Evolutionary conservation across 2,888 invertebrate species (phyloP), one percentile per base, ranked within the genome.

Genomic region (Athripsodes cinereus): DNA sequence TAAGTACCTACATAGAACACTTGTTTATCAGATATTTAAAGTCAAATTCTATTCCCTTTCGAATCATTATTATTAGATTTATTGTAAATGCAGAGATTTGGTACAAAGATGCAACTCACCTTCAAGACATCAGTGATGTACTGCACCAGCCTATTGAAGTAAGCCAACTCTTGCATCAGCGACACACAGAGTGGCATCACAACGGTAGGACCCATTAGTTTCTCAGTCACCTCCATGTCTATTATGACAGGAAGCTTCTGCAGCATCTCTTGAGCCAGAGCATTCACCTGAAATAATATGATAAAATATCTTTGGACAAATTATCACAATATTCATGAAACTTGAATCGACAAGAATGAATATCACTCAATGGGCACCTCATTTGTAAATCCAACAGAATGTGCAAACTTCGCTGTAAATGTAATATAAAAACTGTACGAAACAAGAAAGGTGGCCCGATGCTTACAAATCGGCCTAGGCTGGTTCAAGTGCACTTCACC

Each of bases 111-210:
- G n/a, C n/a, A n/a, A 6, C 26, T 10, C 26, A 76, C 78, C 73
- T 67, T 72, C 1, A 78, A 67, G 0, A 76, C 76, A 0, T 68
- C 52, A 0, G 63, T 65, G 56, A 79, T 78, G 44, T 55, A 63
- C 8, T 48, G 16, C 35, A 79, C 70, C 1, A 79, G 72, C n/a
- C 64, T 68, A 62, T 79, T 79, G 67, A 67, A 78, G 67, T 78
- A 79, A 0, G 72, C 70, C 16, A 79, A 70, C 79, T 94, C 94
- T 70, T 94, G 93, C 31, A 94, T 76, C 48, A 95, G 74, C 0
- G 93, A 90, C 6, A 93, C 91, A 69, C 91, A 89, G 67, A 94
- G 78, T 0, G 93, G 93, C 64, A 83, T 83, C 65, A 87, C 74
- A 11, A 76, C 88, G 66, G 85, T 81, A 0, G 80, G 71, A 0